phyloP scores from a whole-genome alignment of 2,888 invertebrate genomes.

The Sinodicranocentrus sp. region DNA sequence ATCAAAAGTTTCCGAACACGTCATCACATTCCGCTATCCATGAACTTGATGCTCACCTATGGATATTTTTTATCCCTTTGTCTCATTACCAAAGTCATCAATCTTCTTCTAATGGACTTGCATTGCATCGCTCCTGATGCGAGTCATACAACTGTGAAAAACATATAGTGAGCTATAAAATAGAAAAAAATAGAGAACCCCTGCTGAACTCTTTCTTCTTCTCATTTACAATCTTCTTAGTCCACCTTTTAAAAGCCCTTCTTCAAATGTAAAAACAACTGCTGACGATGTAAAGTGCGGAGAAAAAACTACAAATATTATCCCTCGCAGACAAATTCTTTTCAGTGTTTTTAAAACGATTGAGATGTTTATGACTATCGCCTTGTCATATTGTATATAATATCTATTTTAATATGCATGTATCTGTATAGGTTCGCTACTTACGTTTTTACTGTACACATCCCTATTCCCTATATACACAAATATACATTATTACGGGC shows the following conservation, averaged over 20 bases:
- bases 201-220: constrained; percentile 45
- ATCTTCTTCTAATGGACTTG: constrained; percentile 53
- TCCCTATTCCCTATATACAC: neutral
- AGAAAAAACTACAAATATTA: constrained; percentile 4
- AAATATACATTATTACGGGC: neutral
- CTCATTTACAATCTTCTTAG: constrained; percentile 39
- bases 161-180: neutral
- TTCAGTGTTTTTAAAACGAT: constrained; percentile 51
- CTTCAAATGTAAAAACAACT: constrained; percentile 28
- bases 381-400: constrained; percentile 44
- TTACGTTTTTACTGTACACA: neutral
- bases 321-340: constrained; percentile 52
- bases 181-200: constrained; percentile 20
- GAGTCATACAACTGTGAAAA: neutral
- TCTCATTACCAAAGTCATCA: constrained; percentile 58
- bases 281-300: too few species aligned
- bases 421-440: too few species aligned
- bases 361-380: constrained; percentile 56
- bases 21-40: neutral
- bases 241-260: constrained; percentile 9
- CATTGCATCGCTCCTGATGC: constrained; percentile 5
- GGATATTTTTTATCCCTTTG: constrained; percentile 12
- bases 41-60: constrained; percentile 14
- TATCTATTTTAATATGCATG: neutral
- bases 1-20: neutral